phyloP scores from a whole-genome alignment of 2,113 vertebrate species.

The Synchiropus splendidus region DNA sequence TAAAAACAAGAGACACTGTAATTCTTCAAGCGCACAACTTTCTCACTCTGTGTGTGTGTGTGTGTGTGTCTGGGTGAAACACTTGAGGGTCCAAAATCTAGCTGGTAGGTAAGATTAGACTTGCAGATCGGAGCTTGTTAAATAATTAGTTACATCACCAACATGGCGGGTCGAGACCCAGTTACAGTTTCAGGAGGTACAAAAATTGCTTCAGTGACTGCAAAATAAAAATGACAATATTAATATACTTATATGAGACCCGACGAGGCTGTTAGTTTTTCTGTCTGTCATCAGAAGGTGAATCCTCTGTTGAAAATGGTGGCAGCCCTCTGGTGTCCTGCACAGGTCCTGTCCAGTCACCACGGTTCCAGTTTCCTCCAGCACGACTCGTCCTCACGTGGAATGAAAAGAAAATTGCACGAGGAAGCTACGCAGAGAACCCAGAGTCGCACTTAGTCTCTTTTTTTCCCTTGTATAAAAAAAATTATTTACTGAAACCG shows the following conservation, averaged over 20 bases:
- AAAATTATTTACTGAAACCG: constrained; percentile 42
- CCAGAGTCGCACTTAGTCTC: constrained; percentile 40
- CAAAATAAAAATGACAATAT: constrained; percentile 61
- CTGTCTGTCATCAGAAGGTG: constrained; percentile 63
- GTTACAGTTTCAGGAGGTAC: constrained; percentile 61
- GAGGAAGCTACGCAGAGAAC: constrained; percentile 54
- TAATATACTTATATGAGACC: constrained; percentile 72
- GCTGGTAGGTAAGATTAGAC: constrained; percentile 13
- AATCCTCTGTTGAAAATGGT: constrained; percentile 62
- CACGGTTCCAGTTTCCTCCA: constrained; percentile 43
- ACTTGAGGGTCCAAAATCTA: constrained; percentile 19
- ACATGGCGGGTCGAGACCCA: constrained; percentile 57
- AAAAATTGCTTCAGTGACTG: constrained; percentile 50
- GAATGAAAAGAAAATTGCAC: constrained; percentile 67
- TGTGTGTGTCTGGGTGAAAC: constrained; percentile 28
- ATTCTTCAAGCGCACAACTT: constrained; percentile 24
- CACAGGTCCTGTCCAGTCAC: constrained; percentile 31
- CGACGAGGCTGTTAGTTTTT: constrained; percentile 68
- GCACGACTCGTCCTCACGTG: constrained; percentile 54
- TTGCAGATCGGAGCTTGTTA: constrained; percentile 43
- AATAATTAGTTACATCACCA: constrained; percentile 18
- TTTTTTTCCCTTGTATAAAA: constrained; percentile 35
- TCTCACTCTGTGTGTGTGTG: constrained; percentile 3
- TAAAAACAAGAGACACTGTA: constrained; percentile 25
- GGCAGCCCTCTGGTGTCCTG: constrained; percentile 45